phyloP scores from a whole-genome alignment of 2,797 vertebrate species.

The Acomys russatus region DNA sequence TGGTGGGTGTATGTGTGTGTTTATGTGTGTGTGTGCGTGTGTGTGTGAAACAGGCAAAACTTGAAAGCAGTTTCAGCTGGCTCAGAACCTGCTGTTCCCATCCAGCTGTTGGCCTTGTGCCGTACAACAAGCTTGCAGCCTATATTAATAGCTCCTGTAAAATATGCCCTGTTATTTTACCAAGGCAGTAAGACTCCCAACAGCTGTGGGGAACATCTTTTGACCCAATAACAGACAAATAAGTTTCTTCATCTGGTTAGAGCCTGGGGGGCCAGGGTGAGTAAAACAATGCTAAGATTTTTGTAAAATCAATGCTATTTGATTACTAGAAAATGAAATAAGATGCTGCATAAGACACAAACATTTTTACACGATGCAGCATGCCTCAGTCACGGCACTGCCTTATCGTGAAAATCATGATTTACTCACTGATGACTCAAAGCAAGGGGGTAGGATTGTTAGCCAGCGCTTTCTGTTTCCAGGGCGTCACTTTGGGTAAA shows the following conservation, averaged over 20 bases:
- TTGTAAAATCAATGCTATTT: constrained; percentile 46
- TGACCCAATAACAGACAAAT: constrained; percentile 64
- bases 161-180: constrained; percentile 73
- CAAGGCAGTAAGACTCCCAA: constrained; percentile 37
- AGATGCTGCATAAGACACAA: not conserved
- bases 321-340: constrained; percentile 67
- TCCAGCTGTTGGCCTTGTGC: constrained; percentile 67
- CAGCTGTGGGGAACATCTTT: constrained; percentile 59
- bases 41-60: constrained; percentile 58
- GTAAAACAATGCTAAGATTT: constrained; percentile 15
- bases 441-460: not conserved
- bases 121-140: constrained; percentile 9
- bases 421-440: constrained; percentile 19
- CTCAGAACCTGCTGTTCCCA: constrained; percentile 54
- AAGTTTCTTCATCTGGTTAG: constrained; percentile 54
- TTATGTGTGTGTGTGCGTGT: not conserved
- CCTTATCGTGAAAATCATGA: constrained; percentile 11
- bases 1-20: not conserved
- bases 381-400: not conserved
- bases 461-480: not conserved
- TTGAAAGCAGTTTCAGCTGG: constrained; percentile 74
- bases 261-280: not conserved
- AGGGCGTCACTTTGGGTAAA: constrained; percentile 26
- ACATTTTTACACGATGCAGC: constrained; percentile 11
- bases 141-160: constrained; percentile 65